Evolutionary conservation across 2,888 invertebrate genomes (phyloP).

Genomic region (Xylophagus ater): DNA sequence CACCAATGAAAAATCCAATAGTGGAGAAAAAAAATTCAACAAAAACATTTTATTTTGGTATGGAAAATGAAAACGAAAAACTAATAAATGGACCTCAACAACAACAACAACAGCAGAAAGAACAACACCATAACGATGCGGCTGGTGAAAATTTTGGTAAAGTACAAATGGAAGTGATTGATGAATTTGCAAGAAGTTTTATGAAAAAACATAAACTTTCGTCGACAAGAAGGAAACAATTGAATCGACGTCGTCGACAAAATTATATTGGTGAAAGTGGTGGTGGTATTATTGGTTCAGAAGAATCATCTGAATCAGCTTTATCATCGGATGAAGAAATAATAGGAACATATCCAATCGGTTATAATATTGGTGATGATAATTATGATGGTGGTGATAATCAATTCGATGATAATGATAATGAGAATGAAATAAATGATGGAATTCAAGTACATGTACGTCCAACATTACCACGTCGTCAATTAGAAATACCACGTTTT

Average conservation of each 20-base stretch:
- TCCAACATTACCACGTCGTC: conserved; percentile 69
- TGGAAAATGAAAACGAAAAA: conserved; percentile 46
- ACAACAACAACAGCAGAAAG: conserved; percentile 23
- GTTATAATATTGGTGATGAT: conserved; percentile 36
- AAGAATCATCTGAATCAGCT: conserved; percentile 46
- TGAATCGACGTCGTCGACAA: too few species aligned
- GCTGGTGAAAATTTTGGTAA: conserved; percentile 16
- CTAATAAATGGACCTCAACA: conserved; percentile 34
- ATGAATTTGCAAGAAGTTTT: conserved; percentile 30
- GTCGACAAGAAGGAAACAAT: conserved; percentile 1
- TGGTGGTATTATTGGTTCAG: too few species aligned
- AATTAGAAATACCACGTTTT: conserved; percentile 64
- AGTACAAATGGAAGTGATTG: conserved; percentile 25
- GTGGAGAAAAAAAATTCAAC: conserved; percentile 8
- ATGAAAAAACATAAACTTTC: conserved; percentile 17
- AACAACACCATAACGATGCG: conserved; percentile 16
- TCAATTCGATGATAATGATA: conserved; percentile 31
- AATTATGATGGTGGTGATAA: conserved; percentile 30
- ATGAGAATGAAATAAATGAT: conserved; percentile 26
- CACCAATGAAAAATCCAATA: neutral
- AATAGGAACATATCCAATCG: too few species aligned
- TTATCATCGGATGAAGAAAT: conserved; percentile 43
- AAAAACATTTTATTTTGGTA: conserved; percentile 69
- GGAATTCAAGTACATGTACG: conserved; percentile 63
- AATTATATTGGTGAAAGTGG: too few species aligned